phyloP scores from a whole-genome alignment of 2,797 vertebrate genomes.

The Dicrostonyx torquatus region DNA sequence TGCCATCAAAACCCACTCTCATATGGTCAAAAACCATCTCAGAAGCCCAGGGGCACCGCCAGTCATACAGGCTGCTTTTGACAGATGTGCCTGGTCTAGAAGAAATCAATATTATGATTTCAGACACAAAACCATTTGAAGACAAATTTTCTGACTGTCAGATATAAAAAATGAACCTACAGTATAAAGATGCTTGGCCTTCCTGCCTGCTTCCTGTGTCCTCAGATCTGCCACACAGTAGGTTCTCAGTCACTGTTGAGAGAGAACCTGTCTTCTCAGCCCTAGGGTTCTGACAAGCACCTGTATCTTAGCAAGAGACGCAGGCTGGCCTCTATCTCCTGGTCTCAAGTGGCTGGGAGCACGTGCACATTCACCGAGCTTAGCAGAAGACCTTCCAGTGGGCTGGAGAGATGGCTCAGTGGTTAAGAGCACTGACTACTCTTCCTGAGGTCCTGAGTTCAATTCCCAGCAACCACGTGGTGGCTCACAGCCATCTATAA shows the following conservation, averaged over 20 bases:
- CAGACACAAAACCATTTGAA: constrained; percentile 46
- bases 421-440: no score
- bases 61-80: background rate
- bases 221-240: background rate
- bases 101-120: background rate
- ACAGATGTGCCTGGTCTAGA: background rate
- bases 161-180: background rate
- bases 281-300: background rate
- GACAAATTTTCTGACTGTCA: constrained; percentile 12
- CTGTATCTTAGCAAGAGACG: background rate
- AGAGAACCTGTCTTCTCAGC: background rate
- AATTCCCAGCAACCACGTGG: no score
- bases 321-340: background rate
- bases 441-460: no score
- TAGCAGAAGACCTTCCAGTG: background rate
- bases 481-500: no score
- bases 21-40: background rate
- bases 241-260: background rate
- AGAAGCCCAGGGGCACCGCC: background rate
- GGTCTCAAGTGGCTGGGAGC: background rate
- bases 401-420: no score
- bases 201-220: background rate
- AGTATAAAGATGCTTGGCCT: background rate
- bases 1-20: background rate
- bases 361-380: no score